phyloP scores from a whole-genome alignment of 2,888 invertebrate species.

The Brenthis hecate region DNA sequence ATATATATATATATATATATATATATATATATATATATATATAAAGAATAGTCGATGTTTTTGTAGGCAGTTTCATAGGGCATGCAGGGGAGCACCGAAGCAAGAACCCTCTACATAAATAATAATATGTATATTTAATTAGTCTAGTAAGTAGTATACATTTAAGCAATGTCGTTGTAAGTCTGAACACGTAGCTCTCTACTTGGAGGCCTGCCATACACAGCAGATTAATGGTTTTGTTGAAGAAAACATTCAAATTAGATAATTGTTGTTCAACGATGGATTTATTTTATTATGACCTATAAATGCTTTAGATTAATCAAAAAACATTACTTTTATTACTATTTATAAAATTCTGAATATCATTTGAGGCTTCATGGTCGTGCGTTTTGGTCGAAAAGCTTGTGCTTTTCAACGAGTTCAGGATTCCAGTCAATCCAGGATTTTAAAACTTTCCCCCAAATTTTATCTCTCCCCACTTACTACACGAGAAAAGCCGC shows the following conservation, averaged over 20 bases:
- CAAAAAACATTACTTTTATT: background rate
- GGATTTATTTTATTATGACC: conserved; percentile 42
- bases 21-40: no score
- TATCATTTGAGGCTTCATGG: background rate
- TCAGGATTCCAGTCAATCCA: no score
- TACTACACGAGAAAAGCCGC: no score
- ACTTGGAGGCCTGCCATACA: conserved; percentile 49
- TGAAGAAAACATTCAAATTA: conserved; percentile 67
- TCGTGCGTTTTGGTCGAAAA: no score
- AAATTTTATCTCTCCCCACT: no score
- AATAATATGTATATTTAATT: no score
- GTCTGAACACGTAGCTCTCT: conserved; percentile 40
- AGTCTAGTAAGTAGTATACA: background rate
- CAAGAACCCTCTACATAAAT: no score
- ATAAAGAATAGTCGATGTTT: conserved; percentile 29
- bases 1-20: no score
- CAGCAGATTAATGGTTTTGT: conserved; percentile 57
- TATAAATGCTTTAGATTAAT: background rate
- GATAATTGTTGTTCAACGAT: conserved; percentile 62
- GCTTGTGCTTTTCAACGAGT: no score
- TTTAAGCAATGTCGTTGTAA: background rate
- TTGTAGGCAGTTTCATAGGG: background rate
- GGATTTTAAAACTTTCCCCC: no score
- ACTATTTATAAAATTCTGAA: background rate
- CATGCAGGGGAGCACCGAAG: background rate